A percentile compares a stretch with the other conserved stretches of the same genome.
These are phyloP conservation scores for Cheilosia vulpina DNA, from an alignment of 2,888 invertebrate genomes.

Conservation along the genomic window DNA sequence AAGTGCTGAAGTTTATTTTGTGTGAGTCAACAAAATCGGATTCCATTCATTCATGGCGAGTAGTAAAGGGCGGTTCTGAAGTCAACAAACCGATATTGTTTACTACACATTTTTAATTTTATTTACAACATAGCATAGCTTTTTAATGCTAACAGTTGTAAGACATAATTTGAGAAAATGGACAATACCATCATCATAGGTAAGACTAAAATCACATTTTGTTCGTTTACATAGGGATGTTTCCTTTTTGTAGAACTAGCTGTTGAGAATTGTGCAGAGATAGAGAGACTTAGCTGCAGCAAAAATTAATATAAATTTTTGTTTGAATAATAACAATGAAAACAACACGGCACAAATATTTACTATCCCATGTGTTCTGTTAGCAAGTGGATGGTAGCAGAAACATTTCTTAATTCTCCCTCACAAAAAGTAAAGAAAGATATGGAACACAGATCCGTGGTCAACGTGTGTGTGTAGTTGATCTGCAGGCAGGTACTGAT, in stretches of 20 bases:
- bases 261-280: background rate
- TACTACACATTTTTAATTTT: conserved; percentile 4
- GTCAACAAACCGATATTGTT: conserved; percentile 40
- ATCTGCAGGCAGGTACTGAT: no score
- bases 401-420: no score
- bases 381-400: no score
- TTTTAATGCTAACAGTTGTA: background rate
- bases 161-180: conserved; percentile 18
- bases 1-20: conserved; percentile 5
- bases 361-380: no score
- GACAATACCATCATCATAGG: conserved; percentile 42
- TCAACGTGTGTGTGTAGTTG: no score
- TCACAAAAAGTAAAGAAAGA: no score
- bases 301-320: no score
- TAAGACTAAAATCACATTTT: conserved; percentile 10
- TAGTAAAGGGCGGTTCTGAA: conserved; percentile 6
- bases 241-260: conserved; percentile 11
- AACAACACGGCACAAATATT: no score
- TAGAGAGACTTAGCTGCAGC: no score
- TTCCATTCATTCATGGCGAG: conserved; percentile 25
- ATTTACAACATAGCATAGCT: background rate
- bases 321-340: no score
- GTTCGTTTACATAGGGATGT: background rate
- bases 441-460: no score
- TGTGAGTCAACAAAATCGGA: conserved; percentile 40